These are phyloP conservation scores for Poeciliopsis gracilis DNA, from an alignment of 2,797 vertebrate genomes.

Conservation along the genomic window DNA sequence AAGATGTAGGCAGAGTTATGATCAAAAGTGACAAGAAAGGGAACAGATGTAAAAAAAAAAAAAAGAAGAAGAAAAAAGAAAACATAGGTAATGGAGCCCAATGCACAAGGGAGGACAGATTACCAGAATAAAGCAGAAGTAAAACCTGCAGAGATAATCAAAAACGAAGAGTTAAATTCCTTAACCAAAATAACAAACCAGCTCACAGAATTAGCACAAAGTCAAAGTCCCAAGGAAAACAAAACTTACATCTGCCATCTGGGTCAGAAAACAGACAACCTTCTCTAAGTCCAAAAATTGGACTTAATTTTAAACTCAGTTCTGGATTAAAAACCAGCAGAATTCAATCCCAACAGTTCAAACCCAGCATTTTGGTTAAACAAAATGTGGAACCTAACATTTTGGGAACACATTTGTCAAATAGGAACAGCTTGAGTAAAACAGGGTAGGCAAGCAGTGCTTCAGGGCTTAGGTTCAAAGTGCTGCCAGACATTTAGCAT, in stretches of 20 bases:
- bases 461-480: conserved; percentile 38
- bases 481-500: conserved; percentile 21
- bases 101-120: neutral
- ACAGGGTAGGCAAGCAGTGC: conserved; percentile 31
- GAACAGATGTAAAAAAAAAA: neutral
- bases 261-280: neutral
- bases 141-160: neutral
- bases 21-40: neutral
- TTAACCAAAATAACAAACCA: neutral
- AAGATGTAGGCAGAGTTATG: neutral
- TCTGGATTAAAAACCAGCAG: neutral
- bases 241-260: neutral
- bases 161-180: neutral
- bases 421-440: conserved; percentile 3
- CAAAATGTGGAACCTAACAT: neutral
- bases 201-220: neutral
- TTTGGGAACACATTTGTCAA: neutral
- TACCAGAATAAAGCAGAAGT: neutral
- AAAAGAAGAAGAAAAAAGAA: too few species aligned
- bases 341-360: neutral
- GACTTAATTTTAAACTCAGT: neutral
- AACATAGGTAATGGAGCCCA: neutral
- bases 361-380: neutral
- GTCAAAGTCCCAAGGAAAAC: neutral
- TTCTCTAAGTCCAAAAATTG: neutral